Evolutionary conservation across 2,888 invertebrate species (phyloP), one percentile per base, ranked within the genome.

Genomic region (Frankliniella intonsa): DNA sequence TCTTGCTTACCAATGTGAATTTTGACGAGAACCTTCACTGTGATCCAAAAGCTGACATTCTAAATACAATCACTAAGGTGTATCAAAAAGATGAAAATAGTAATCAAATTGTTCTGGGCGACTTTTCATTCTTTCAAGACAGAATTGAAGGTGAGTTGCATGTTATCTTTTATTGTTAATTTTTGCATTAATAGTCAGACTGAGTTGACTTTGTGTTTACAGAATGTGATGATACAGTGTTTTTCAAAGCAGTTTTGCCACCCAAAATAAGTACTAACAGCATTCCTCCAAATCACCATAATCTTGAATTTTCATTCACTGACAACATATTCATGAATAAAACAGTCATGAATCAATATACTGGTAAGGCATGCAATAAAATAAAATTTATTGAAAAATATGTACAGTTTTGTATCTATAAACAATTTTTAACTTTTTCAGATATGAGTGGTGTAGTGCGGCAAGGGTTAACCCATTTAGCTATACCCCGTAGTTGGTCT

Each of bases 401-500:
- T 55, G n/a, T 17, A n/a, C n/a, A 69, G 22, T 17, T 12, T 50
- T 80, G 9, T 17, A 55, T 5, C 19, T 19, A 19, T 55, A 55
- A 55, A 19, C 55, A 10, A 12, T 9, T 11, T 19, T 19, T 55
- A 5, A 7, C 62, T 62, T 51, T 62, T 82, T 49, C 83, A 84
- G 91, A 92, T 0, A 87, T 89, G 82, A 89, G 90, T 80, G 93
- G 92, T 10, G 90, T 92, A n/a, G 90, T 95, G 69, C 90, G 91
- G 81, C 91, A 92, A 22, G 95, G 95, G 0, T 88, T 95, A 79
- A 92, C 92, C 83, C 94, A 94, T 86, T 88, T 94, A 82, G 94
- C 94, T 81, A 95, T 95, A 84, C 95, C 95, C 0, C 90, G 92
- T n/a, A 94, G 94, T 8, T 95, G 95, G 95, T 91, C 91, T 25